These are phyloP conservation scores for Cricetomys ansorgei DNA, from an alignment of 2,113 vertebrate genomes.

Conservation along the genomic window DNA sequence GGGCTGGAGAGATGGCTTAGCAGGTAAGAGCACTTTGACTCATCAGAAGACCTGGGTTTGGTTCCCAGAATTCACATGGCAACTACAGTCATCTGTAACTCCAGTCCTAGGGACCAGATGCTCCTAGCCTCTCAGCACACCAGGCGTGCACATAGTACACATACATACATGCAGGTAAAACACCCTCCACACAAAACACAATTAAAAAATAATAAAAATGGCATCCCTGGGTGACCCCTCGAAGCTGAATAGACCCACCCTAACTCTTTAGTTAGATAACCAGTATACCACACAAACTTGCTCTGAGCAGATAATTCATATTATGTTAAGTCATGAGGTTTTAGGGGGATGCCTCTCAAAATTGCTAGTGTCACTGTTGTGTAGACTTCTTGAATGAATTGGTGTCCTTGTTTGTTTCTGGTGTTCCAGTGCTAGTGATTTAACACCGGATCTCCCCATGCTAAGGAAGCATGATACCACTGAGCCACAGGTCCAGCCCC, in stretches of 20 bases:
- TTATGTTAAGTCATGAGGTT: neutral
- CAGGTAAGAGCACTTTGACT: neutral
- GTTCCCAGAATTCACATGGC: neutral
- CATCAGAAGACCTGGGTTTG: neutral
- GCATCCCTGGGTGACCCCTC: neutral
- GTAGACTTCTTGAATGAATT: neutral
- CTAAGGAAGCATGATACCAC: neutral
- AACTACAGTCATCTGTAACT: too few relatives aligned
- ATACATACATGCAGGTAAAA: neutral
- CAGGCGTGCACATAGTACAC: neutral
- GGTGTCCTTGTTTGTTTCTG: neutral
- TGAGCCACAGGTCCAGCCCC: neutral
- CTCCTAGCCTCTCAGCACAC: neutral
- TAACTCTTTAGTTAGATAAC: neutral
- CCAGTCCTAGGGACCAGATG: neutral
- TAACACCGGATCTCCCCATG: too few relatives aligned
- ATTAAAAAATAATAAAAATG: neutral
- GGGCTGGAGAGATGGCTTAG: too few relatives aligned
- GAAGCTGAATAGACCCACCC: neutral
- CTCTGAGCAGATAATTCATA: neutral
- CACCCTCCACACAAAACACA: neutral
- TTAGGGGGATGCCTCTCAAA: neutral
- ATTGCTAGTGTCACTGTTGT: neutral
- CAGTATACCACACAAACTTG: neutral
- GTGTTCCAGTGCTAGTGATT: neutral